Evolutionary conservation across 2,797 vertebrate species (phyloP).

Genomic region (Catamblyrhynchus diadema): DNA sequence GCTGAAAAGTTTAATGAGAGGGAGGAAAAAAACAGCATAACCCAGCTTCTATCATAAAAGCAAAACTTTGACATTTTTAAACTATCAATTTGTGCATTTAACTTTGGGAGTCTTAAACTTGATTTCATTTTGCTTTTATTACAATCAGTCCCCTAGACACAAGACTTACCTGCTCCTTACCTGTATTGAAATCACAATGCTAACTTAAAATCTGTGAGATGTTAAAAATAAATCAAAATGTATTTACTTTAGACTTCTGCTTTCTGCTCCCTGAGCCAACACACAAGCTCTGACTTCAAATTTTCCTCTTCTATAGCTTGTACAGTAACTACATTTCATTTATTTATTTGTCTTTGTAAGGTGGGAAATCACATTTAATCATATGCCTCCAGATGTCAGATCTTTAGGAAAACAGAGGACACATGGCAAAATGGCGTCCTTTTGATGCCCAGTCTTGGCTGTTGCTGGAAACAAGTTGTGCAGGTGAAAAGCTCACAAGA

Average conservation of each 20-base stretch:
- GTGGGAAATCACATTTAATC: background rate
- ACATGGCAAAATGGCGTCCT: rapidly evolving
- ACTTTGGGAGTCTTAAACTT: background rate
- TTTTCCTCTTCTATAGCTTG: background rate
- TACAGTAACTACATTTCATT: background rate
- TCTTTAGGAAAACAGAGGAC: background rate
- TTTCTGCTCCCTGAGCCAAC: background rate
- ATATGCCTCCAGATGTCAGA: background rate
- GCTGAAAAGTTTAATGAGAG: background rate
- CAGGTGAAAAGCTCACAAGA: background rate
- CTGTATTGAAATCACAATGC: background rate
- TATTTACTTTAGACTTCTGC: background rate
- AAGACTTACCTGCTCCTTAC: background rate
- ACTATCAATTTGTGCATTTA: background rate
- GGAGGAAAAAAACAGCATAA: background rate
- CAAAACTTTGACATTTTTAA: background rate
- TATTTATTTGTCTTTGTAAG: background rate
- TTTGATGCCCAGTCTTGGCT: background rate
- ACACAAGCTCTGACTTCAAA: background rate
- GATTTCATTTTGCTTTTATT: background rate
- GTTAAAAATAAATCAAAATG: background rate
- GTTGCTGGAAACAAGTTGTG: background rate
- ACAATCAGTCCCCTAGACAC: background rate
- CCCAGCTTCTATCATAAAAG: background rate
- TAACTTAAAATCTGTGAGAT: background rate